Conservation (phyloP, 1,140 invertebrate genomes). For the Lethocerus indicus region DNA sequence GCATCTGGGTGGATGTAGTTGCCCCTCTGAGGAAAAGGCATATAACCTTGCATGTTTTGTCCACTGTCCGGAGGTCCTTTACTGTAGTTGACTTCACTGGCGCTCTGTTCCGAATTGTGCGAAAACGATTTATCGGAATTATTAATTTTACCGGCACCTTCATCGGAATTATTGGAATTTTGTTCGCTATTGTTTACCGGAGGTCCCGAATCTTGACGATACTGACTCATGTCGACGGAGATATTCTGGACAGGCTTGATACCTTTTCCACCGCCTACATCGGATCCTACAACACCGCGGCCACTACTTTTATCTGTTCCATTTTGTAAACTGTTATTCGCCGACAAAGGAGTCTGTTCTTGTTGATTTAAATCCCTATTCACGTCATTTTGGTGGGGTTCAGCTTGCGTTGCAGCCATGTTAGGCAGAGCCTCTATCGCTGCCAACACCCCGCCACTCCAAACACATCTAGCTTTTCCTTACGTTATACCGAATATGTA, state of each 20-base stretch:
- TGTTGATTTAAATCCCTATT: slow-evolving; percentile 32
- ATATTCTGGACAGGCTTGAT: slow-evolving; percentile 16
- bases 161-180: slow-evolving; percentile 23
- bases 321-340: slow-evolving; percentile 23
- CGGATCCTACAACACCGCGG: slow-evolving; percentile 23
- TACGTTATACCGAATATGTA: slow-evolving; percentile 22
- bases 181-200: slow-evolving; percentile 25
- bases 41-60: slow-evolving; percentile 20
- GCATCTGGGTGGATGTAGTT: slow-evolving; percentile 14
- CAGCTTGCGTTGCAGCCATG: slow-evolving; percentile 39
- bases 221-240: slow-evolving; percentile 30
- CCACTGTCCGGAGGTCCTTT: slow-evolving; percentile 20
- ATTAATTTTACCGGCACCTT: slow-evolving; percentile 22
- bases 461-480: slow-evolving; percentile 21
- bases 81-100: slow-evolving; percentile 19
- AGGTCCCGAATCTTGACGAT: slow-evolving; percentile 30
- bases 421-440: slow-evolving; percentile 23
- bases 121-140: slow-evolving; percentile 24
- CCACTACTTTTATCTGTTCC: slow-evolving; percentile 23
- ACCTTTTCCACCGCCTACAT: slow-evolving; percentile 21
- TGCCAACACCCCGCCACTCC: slow-evolving; percentile 23
- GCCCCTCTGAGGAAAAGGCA: slow-evolving; percentile 14
- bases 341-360: slow-evolving; percentile 26
- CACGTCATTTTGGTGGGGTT: slow-evolving; percentile 37
- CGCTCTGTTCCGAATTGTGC: slow-evolving; percentile 23